Conservation (phyloP, 2,888 invertebrate species). For the Rhamnusium bicolor region DNA sequence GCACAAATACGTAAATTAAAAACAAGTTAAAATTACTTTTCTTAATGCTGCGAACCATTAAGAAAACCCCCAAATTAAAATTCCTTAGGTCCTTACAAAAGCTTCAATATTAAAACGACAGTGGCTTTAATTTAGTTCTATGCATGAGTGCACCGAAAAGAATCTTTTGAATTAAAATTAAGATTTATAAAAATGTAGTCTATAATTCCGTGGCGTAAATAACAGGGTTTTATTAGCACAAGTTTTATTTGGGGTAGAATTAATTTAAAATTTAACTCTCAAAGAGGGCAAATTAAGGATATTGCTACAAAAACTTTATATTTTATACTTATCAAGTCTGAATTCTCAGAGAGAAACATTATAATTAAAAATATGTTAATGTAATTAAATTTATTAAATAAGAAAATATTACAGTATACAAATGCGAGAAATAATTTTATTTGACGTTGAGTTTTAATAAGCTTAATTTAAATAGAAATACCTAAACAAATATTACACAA, state of each 20-base stretch:
- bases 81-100: slow-evolving; percentile 26
- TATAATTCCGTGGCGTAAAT: slow-evolving; percentile 9
- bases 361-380: background rate
- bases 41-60: slow-evolving; percentile 9
- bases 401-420: background rate
- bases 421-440: background rate
- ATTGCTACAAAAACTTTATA: background rate
- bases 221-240: slow-evolving; percentile 10
- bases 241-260: slow-evolving; percentile 6
- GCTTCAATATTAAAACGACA: slow-evolving; percentile 24
- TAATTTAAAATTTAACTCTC: background rate
- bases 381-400: background rate
- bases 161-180: slow-evolving; percentile 25
- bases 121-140: slow-evolving; percentile 19
- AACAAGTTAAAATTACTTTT: slow-evolving; percentile 17
- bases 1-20: background rate
- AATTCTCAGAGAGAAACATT: background rate
- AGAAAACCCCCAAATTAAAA: slow-evolving; percentile 32
- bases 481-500: too few species aligned
- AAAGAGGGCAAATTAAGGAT: background rate
- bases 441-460: background rate
- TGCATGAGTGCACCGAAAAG: slow-evolving; percentile 25
- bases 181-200: slow-evolving; percentile 21
- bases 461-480: background rate
- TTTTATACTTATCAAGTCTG: background rate